Evolutionary conservation across 2,113 vertebrate genomes (phyloP).

Genomic region (Cnemophilus loriae): DNA sequence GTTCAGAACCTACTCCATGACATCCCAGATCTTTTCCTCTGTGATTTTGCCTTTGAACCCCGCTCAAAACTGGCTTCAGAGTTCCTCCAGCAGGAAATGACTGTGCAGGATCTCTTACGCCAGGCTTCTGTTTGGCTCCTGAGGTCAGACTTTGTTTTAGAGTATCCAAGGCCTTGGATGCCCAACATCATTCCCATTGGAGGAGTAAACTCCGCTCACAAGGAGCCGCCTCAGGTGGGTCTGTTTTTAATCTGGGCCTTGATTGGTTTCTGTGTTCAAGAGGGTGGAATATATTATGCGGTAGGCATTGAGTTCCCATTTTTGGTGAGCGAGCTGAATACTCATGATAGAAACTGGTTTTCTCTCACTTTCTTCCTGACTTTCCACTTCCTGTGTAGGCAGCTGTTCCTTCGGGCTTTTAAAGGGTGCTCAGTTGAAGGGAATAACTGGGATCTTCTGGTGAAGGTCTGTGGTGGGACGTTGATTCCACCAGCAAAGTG

Average conservation of each 20-base stretch:
- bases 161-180: conserved; percentile 80
- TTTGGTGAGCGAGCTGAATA: background rate
- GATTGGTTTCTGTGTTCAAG: background rate
- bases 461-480: background rate
- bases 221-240: conserved; percentile 49
- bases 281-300: background rate
- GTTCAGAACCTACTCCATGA: conserved; percentile 69
- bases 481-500: too few relatives aligned
- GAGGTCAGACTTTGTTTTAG: conserved; percentile 74
- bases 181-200: conserved; percentile 79
- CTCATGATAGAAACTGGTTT: background rate
- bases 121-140: conserved; percentile 82
- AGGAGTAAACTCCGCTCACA: conserved; percentile 59
- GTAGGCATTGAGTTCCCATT: rapidly evolving
- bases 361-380: background rate
- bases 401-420: background rate
- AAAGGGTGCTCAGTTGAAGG: background rate
- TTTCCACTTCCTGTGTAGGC: background rate
- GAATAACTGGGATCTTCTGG: background rate
- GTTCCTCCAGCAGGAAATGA: conserved; percentile 64
- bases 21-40: conserved; percentile 44
- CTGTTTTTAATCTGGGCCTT: background rate
- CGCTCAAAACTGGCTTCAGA: conserved; percentile 68
- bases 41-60: conserved; percentile 54
- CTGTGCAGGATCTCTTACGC: conserved; percentile 69